Evolutionary conservation across 2,113 vertebrate genomes (phyloP).

Genomic region (Paradisaea rubra): DNA sequence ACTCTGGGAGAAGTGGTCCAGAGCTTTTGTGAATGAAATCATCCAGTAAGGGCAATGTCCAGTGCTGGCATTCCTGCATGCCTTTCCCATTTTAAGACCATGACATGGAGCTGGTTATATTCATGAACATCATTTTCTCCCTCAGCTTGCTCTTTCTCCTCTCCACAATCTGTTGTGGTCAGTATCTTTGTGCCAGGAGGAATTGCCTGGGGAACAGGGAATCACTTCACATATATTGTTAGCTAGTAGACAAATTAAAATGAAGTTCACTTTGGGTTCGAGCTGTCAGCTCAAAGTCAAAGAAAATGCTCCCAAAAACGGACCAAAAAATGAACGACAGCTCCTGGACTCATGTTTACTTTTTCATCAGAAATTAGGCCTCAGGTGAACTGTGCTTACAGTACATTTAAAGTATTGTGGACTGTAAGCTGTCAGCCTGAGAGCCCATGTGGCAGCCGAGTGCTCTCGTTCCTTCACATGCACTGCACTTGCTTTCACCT

Average conservation of each 20-base stretch:
- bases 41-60: fast-evolving
- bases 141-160: not conserved
- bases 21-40: not conserved
- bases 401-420: not conserved
- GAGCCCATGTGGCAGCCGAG: not conserved
- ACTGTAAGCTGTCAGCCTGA: not conserved
- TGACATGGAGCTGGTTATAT: not conserved
- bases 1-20: not conserved
- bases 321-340: not conserved
- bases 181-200: not conserved
- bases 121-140: not conserved
- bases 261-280: not conserved
- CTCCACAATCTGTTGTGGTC: not conserved
- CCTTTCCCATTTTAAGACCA: not conserved
- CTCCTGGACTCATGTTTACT: not conserved
- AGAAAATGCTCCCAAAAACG: not conserved
- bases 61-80: not conserved
- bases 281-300: not conserved
- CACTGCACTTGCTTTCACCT: not conserved
- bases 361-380: not conserved
- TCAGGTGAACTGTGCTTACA: not conserved
- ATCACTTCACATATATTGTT: not conserved
- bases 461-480: not conserved
- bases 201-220: not conserved
- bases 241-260: not conserved